These are phyloP conservation scores for human (Homo sapiens) DNA, from an alignment of 2,113 vertebrate species.

Conservation along the genomic window GRCh38 chr6:147224501-147225000, in stretches of 20 bases:
- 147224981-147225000: background rate
- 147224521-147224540: background rate
- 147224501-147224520: background rate
- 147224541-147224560: background rate
- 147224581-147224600: background rate
- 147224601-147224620: background rate
- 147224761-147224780: background rate
- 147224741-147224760: background rate
- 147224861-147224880: background rate
- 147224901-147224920: background rate
- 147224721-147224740: background rate
- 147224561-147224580: background rate
- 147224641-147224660: background rate
- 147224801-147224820: background rate
- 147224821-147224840: background rate
- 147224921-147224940: background rate
- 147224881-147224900: constrained; percentile 17
- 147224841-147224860: background rate
- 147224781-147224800: background rate
- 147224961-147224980: background rate
- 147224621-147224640: background rate
- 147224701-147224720: background rate
- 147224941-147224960: background rate
- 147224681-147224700: background rate
- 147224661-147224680: background rate